phyloP scores from a whole-genome alignment of 2,888 invertebrate species.

The Lepidochitona cinerea region DNA sequence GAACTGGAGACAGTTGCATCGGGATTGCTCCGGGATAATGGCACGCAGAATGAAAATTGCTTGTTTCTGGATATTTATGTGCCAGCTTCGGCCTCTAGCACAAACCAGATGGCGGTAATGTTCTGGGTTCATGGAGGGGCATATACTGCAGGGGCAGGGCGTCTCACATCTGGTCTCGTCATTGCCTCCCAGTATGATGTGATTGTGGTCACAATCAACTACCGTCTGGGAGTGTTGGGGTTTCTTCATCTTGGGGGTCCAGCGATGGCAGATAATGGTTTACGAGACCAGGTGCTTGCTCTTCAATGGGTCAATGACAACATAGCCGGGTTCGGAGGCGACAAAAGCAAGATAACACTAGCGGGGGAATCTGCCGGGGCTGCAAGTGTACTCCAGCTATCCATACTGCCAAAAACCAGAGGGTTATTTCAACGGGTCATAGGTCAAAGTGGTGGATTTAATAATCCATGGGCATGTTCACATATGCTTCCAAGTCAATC shows the following conservation, averaged over 20 bases:
- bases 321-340: slow-evolving; percentile 72
- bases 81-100: slow-evolving; percentile 72
- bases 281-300: slow-evolving; percentile 94
- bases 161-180: slow-evolving; percentile 76
- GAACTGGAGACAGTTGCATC: neutral
- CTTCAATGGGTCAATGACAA: slow-evolving; percentile 94
- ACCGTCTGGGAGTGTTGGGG: slow-evolving; percentile 92
- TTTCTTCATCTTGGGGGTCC: slow-evolving; percentile 89
- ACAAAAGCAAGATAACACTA: slow-evolving; percentile 36
- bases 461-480: slow-evolving; percentile 33
- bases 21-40: neutral
- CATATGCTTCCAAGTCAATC: neutral
- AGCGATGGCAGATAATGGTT: slow-evolving; percentile 85
- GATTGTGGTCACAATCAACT: slow-evolving; percentile 94
- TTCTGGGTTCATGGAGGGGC: slow-evolving; percentile 96
- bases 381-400: slow-evolving; percentile 31
- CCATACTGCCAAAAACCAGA: slow-evolving; percentile 31
- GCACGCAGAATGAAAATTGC: slow-evolving; percentile 92
- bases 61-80: slow-evolving; percentile 95
- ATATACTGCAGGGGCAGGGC: slow-evolving; percentile 92
- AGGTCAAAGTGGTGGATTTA: slow-evolving; percentile 34
- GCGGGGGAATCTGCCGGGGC: slow-evolving; percentile 48
- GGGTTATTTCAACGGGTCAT: slow-evolving; percentile 39
- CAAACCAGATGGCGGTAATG: slow-evolving; percentile 78
- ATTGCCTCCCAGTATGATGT: slow-evolving; percentile 91